Percentiles rank a stretch among this genome's conserved stretches.
Conservation (phyloP, 2,797 vertebrate species). For the Platyrinchus mystaceus region DNA sequence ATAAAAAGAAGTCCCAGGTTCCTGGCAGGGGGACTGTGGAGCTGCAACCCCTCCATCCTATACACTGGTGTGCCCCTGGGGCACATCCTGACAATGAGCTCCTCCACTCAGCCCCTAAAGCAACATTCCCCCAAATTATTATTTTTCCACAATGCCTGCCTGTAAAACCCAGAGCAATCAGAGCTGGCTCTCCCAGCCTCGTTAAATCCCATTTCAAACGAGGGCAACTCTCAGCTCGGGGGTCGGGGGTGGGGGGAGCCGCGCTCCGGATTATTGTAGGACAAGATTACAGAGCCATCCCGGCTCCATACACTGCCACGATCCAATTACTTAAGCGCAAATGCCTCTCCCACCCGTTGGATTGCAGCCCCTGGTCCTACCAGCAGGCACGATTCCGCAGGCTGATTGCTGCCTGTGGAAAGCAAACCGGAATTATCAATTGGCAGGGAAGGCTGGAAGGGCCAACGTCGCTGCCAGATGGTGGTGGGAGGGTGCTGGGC, state of each 20-base stretch:
- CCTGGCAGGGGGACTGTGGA: not conserved
- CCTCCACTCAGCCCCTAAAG: not conserved
- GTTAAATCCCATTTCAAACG: not conserved
- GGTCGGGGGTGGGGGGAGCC: not conserved
- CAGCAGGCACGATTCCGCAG: fast-evolving
- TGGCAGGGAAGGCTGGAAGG: not conserved
- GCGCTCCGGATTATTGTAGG: not conserved
- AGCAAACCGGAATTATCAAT: not conserved
- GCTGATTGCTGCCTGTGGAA: not conserved
- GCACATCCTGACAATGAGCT: not conserved
- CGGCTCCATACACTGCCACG: fast-evolving
- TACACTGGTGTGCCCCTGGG: fast-evolving
- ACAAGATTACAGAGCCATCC: not conserved
- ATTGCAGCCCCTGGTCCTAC: not conserved
- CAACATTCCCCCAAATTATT: not conserved
- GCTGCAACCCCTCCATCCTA: not conserved
- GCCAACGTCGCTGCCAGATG: not conserved
- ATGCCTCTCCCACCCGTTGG: not conserved
- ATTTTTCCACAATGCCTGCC: not conserved
- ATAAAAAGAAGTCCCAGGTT: not conserved
- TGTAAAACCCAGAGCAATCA: not conserved
- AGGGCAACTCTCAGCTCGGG: not conserved
- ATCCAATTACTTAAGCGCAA: not conserved
- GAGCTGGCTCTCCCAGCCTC: not conserved
- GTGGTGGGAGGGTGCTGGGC: not conserved